Evolutionary conservation across 2,113 vertebrate species (phyloP).

Genomic region (Menura novaehollandiae): DNA sequence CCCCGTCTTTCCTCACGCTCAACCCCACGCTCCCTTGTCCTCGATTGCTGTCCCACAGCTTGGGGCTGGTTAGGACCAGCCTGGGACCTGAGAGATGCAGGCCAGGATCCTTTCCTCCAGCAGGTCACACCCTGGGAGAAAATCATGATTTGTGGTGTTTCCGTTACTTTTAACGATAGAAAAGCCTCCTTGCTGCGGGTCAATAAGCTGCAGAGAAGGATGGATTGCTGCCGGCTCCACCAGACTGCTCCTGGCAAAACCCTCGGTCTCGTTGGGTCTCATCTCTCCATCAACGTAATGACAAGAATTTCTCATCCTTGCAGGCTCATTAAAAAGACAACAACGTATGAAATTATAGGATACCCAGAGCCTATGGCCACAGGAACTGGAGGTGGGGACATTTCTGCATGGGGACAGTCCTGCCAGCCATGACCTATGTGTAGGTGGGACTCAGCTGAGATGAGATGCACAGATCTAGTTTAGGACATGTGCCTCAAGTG

Average conservation of each 20-base stretch:
- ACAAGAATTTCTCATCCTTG: not conserved
- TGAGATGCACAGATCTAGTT: not conserved
- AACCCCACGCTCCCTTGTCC: fast-evolving
- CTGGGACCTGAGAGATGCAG: not conserved
- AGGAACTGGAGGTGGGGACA: not conserved
- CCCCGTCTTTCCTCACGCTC: not conserved
- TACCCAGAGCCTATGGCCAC: not conserved
- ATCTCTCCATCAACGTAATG: not conserved
- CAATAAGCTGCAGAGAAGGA: not conserved
- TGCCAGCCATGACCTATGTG: not conserved
- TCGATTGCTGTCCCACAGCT: not conserved
- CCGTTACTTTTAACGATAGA: not conserved
- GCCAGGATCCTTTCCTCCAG: not conserved
- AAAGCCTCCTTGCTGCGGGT: not conserved
- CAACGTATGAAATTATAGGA: not conserved
- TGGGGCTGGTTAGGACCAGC: not conserved
- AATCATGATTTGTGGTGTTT: not conserved
- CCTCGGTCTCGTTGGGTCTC: not conserved
- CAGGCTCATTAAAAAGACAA: not conserved
- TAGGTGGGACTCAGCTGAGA: not conserved
- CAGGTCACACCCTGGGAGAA: not conserved
- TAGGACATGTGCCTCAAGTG: fast-evolving
- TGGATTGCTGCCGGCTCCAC: not conserved
- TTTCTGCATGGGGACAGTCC: not conserved
- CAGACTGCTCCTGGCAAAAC: not conserved